Base-by-base conservation (phyloP, 2,888 invertebrate genomes). In the Crepidodera aurea region DNA sequence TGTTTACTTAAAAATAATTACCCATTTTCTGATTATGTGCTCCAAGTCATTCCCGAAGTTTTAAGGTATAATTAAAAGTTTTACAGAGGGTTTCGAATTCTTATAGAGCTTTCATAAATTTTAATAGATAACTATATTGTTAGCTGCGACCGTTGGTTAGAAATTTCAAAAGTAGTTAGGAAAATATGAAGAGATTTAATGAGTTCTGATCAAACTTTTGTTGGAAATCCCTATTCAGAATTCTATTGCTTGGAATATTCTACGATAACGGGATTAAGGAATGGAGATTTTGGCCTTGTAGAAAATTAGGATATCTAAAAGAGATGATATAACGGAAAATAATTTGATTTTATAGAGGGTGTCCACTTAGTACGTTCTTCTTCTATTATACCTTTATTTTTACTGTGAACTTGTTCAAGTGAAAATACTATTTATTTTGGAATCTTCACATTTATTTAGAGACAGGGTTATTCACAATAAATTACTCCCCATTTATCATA, bases 101-200 rank as follows among this genome's bases (percentile, higher is more conserved):
- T 44, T 25, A 1, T 19, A 15, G 10, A 46, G 22, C 46, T 25
- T 46, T 25, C 19, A 46, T 46, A 46, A 46, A 46, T 40, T 54
- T 54, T 40, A 54, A 54, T 54, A 27, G 27, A 40, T 54, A 46
- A 46, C 22, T 46, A 25, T 54, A 54, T 54, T 54, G 40, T 54
- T 54, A 54, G 40, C 40, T n/a, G n/a, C n/a, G n/a, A n/a, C n/a
- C n/a, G n/a, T n/a, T n/a, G n/a, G n/a, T n/a, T n/a, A 4, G 40
- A 12, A 54, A 40, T 40, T 54, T 54, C 53, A 42, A 27, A 54
- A 54, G 40, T 42, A 54, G 40, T 54, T 54, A 37, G 40, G 53
- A 27, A 54, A 16, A 54, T 54, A 40, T 54, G 39, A 27, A 54
- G 22, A 54, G 22, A 54, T 22, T 39, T 15, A 40, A 40, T 46